Percentiles rank a stretch among this genome's conserved stretches.
phyloP scores from a whole-genome alignment of 2,113 vertebrate species.

The Dipodomys spectabilis region DNA sequence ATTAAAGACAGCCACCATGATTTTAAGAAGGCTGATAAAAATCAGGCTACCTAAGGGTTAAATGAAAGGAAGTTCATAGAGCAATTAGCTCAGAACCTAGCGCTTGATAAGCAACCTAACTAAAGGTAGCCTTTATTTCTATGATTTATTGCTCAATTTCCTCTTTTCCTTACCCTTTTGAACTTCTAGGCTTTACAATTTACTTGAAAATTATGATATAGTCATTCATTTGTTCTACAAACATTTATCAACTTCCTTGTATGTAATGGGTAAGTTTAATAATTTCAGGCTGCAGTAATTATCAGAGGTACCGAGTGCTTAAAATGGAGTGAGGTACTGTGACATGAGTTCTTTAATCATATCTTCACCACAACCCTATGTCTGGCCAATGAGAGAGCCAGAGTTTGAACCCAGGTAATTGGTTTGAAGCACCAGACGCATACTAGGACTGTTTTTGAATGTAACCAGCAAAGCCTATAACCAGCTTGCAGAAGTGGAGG shows the following conservation, averaged over 20 bases:
- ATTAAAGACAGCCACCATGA: neutral
- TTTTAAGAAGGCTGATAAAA: conserved; percentile 26
- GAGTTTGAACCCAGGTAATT: neutral
- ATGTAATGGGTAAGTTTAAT: neutral
- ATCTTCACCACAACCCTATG: neutral
- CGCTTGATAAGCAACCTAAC: neutral
- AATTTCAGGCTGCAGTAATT: neutral
- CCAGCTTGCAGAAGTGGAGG: rapidly evolving
- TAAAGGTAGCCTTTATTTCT: neutral
- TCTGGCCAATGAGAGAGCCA: neutral
- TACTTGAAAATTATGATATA: conserved; percentile 46
- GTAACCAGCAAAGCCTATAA: neutral
- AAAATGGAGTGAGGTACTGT: neutral
- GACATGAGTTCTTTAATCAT: neutral
- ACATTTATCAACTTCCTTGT: conserved; percentile 40
- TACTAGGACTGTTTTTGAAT: neutral
- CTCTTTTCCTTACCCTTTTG: conserved; percentile 53
- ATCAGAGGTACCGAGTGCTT: neutral
- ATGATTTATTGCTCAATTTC: conserved; percentile 55
- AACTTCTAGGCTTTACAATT: conserved; percentile 49
- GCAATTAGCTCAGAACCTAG: conserved; percentile 37
- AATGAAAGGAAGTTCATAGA: conserved; percentile 24
- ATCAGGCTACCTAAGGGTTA: conserved; percentile 21
- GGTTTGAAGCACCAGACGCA: neutral
- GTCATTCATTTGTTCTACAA: conserved; percentile 27